Evolutionary conservation across 2,888 invertebrate species (phyloP).

Genomic region (Clanis bilineata): DNA sequence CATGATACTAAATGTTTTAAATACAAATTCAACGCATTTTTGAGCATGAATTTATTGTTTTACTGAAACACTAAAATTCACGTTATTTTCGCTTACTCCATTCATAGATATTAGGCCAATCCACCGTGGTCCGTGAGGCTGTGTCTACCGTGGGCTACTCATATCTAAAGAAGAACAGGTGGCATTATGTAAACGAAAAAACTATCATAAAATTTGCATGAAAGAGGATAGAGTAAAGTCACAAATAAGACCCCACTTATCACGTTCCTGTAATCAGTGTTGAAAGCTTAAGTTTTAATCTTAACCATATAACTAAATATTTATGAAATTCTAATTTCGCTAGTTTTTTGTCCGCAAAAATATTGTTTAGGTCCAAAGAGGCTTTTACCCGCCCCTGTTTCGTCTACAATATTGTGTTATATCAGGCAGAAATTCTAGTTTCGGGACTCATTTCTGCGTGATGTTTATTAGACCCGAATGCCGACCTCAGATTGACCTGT

Average conservation of each 20-base stretch:
- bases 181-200: no score
- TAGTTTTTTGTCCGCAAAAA: neutral
- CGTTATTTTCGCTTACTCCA: no score
- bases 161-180: no score
- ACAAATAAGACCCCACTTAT: conserved; percentile 2
- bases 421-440: neutral
- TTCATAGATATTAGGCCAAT: no score
- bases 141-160: no score
- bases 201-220: no score
- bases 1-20: no score
- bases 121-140: no score
- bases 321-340: neutral
- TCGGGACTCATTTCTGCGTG: neutral
- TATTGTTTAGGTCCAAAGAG: neutral
- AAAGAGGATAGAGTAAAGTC: no score
- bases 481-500: neutral
- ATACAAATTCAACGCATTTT: no score
- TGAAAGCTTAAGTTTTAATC: neutral
- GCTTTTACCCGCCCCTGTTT: neutral
- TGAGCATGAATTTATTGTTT: no score
- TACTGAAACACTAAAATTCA: no score
- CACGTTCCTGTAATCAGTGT: neutral
- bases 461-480: neutral
- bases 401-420: conserved; percentile 5
- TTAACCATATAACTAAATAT: neutral